These are phyloP conservation scores for Acinonyx jubatus DNA, from an alignment of 2,113 vertebrate species.

Conservation along the genomic window DNA sequence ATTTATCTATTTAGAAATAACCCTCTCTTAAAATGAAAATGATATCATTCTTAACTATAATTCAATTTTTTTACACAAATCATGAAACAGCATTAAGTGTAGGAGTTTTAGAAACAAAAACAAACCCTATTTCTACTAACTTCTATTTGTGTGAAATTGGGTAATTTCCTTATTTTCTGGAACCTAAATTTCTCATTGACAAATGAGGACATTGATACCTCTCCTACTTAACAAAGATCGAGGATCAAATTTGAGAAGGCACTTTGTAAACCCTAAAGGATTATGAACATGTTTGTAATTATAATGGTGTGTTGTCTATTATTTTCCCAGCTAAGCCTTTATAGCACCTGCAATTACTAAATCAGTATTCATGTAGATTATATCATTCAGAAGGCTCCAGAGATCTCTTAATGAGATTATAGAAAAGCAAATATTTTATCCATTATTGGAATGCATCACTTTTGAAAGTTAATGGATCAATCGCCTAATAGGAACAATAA, in stretches of 20 bases:
- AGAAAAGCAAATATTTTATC: slow-evolving; percentile 71
- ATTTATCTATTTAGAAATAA: not conserved
- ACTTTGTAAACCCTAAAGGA: slow-evolving; percentile 30
- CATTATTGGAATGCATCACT: slow-evolving; percentile 49
- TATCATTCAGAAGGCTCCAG: slow-evolving; percentile 30
- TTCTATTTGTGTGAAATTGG: not conserved
- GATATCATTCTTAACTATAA: not conserved
- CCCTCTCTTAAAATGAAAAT: not conserved
- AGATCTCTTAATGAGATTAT: slow-evolving; percentile 68
- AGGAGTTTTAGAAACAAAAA: not conserved
- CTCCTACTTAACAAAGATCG: slow-evolving; percentile 21
- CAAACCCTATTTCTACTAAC: not conserved
- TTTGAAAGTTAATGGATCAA: slow-evolving; percentile 73
- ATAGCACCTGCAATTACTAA: slow-evolving; percentile 46
- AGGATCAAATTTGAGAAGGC: slow-evolving; percentile 24
- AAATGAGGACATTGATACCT: not conserved
- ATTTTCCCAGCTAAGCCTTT: slow-evolving; percentile 22
- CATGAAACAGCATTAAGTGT: not conserved
- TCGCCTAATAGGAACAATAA: slow-evolving; percentile 62
- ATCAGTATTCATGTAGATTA: slow-evolving; percentile 59
- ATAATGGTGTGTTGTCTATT: slow-evolving; percentile 33
- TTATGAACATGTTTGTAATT: slow-evolving; percentile 64
- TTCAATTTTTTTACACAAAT: not conserved
- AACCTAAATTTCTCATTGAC: not conserved
- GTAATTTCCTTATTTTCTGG: not conserved